A percentile compares a stretch with the other conserved stretches of the same genome.
Conservation (phyloP, 2,797 vertebrate species). For the Chrosomus eos region DNA sequence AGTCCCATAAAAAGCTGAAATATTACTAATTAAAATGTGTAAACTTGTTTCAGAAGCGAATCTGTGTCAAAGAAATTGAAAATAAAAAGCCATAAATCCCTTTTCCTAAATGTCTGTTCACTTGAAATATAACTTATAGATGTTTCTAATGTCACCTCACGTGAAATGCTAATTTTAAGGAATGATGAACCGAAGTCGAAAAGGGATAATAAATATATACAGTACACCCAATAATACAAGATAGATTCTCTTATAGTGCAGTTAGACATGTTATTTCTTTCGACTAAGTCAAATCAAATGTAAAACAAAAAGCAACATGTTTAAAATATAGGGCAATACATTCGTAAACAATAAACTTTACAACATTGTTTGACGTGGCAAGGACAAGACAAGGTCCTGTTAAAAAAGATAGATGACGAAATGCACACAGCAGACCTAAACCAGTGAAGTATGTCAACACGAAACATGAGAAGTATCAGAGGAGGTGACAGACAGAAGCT, state of each 20-base stretch:
- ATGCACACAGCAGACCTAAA: not conserved
- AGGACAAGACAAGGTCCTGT: constrained; percentile 28
- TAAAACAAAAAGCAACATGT: not conserved
- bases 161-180: not conserved
- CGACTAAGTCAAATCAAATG: not conserved
- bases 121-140: not conserved
- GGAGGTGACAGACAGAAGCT: not conserved
- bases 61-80: not conserved
- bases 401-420: constrained; percentile 27
- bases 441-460: constrained; percentile 10
- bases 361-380: constrained; percentile 12
- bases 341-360: not conserved
- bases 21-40: not conserved
- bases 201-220: not conserved
- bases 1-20: not conserved
- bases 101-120: not conserved
- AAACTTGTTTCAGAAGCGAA: not conserved
- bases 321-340: not conserved
- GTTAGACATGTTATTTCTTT: not conserved
- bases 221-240: not conserved
- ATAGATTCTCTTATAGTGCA: not conserved
- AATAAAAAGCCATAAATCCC: too few relatives aligned
- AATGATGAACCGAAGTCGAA: not conserved
- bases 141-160: not conserved
- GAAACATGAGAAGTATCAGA: not conserved